phyloP scores from a whole-genome alignment of 2,113 vertebrate species.

The Aix galericulata region DNA sequence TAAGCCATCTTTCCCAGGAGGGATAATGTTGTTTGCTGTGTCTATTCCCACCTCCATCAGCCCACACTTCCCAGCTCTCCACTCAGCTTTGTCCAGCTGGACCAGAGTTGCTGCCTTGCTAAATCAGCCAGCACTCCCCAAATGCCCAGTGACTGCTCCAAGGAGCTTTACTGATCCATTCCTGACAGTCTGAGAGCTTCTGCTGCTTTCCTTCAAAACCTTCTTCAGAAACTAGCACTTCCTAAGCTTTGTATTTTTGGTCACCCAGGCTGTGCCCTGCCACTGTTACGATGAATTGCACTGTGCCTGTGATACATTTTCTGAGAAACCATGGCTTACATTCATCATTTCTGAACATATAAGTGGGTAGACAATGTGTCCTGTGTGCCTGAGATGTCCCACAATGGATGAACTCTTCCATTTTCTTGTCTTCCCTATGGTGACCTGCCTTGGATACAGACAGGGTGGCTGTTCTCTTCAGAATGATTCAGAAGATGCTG shows the following conservation, averaged over 20 bases:
- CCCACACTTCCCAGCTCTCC: rapidly evolving
- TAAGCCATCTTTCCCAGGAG: not conserved
- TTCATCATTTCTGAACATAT: not conserved
- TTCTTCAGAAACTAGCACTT: not conserved
- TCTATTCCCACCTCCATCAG: not conserved
- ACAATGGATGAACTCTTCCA: not conserved
- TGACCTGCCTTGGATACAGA: not conserved
- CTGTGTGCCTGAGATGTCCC: not conserved
- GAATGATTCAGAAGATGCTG: not conserved
- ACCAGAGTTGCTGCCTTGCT: not conserved
- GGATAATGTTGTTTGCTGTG: not conserved
- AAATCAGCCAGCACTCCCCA: not conserved
- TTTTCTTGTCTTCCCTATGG: not conserved
- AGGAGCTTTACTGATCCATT: rapidly evolving
- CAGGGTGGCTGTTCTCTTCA: not conserved
- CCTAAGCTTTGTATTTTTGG: not conserved
- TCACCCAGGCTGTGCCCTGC: not conserved
- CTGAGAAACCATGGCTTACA: not conserved
- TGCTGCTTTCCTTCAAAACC: not conserved
- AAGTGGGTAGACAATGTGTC: not conserved
- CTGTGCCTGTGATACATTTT: not conserved
- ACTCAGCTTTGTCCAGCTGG: not conserved
- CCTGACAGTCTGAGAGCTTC: not conserved
- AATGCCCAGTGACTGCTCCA: rapidly evolving
- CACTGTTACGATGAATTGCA: not conserved